Base-by-base conservation (phyloP, 2,113 vertebrate genomes). In the Spea multiplicata region DNA sequence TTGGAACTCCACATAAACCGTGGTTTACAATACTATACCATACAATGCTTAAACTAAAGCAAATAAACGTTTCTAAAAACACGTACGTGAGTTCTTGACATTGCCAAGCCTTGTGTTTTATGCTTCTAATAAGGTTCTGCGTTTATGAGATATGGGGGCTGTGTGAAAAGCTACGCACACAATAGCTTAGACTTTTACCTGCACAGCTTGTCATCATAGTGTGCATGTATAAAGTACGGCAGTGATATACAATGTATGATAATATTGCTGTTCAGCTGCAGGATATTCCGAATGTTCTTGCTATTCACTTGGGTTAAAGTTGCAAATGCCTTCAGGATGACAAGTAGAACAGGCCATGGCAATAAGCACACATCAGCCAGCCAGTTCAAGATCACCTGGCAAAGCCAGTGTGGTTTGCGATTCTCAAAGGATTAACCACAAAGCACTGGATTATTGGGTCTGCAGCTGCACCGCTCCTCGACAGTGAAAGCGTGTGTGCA, bases 371-470 rank as follows among this genome's bases (percentile, higher is more conserved):
- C 84, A 89, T 81, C 89, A 80, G 89, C 87, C 74, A 5, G 89
- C 87, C 74, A 5, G 89, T 89, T 90, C 90, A 89, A 91, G 91
- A 91, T 93, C 92, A 92, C 91, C 92, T 92, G 90, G 91, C 92
- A 93, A 91, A 92, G 90, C 89, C 84, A 83, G 82, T 77, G 86
- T 87, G 75, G 85, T 85, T 85, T 90, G 89, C 69, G 68, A 84
- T 83, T 85, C 48, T 83, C 88, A 90, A 89, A 90, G 91, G 92
- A 92, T 93, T 93, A 93, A 91, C 91, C 92, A 91, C 89, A 91
- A 88, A 84, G 88, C 89, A 87, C 91, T 91, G 87, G 86, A 80
- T 87, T 84, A 87, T 86, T 90, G 88, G 91, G 90, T 88, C 74
- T 0, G 86, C 92, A 93, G 92, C 92, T 93, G 92, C 88, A 83